phyloP scores from a whole-genome alignment of 2,113 vertebrate genomes.

The Leucopsar rothschildi region DNA sequence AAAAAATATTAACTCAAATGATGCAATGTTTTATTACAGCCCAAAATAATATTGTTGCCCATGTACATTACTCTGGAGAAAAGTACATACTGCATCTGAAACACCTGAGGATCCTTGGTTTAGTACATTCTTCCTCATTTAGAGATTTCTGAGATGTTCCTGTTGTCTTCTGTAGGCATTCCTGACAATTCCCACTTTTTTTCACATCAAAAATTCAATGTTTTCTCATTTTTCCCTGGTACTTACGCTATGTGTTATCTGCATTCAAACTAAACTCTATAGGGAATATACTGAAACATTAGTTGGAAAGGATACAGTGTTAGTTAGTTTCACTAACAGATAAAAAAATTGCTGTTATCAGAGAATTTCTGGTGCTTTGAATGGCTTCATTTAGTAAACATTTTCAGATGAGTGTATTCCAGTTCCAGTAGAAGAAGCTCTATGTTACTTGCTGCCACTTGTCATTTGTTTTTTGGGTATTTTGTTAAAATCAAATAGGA shows the following conservation, averaged over 20 bases:
- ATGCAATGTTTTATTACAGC: neutral
- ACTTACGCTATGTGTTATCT: neutral
- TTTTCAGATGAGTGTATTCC: neutral
- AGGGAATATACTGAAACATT: neutral
- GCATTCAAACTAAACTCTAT: neutral
- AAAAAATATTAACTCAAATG: neutral
- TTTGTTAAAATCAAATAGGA: neutral
- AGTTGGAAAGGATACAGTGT: neutral
- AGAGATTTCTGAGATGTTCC: rapidly evolving
- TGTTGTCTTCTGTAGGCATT: neutral
- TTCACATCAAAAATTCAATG: neutral
- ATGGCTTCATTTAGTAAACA: neutral
- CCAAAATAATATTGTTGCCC: neutral
- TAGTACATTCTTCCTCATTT: neutral
- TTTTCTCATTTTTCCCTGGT: neutral
- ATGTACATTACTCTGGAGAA: neutral
- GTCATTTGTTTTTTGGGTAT: neutral
- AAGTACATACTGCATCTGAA: rapidly evolving
- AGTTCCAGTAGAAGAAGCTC: neutral
- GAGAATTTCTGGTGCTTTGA: neutral
- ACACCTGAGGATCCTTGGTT: neutral
- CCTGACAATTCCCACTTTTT: neutral
- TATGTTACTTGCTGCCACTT: neutral
- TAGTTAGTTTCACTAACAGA: neutral
- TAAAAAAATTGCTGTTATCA: neutral